Evolutionary conservation across 2,113 vertebrate genomes (phyloP).

Genomic region (Hippoglossus stenolepis): DNA sequence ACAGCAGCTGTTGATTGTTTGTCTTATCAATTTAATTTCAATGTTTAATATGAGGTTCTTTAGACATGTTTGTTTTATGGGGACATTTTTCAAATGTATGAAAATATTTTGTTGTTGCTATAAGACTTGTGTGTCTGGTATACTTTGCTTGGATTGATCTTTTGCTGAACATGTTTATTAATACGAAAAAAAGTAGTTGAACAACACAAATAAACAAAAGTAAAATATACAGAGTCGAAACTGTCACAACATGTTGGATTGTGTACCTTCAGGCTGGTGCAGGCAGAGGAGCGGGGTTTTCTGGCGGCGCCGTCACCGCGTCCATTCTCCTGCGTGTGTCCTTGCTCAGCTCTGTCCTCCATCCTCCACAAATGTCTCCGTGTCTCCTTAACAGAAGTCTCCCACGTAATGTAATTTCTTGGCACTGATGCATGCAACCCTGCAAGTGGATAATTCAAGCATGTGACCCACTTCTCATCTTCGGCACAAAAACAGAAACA

Average conservation of each 20-base stretch:
- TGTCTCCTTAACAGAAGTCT: conserved; percentile 68
- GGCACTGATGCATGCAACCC: conserved; percentile 76
- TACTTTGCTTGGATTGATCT: no score
- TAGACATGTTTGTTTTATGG: no score
- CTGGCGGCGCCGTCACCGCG: conserved; percentile 37
- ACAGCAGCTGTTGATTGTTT: neutral
- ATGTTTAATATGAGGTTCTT: no score
- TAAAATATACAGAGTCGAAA: neutral
- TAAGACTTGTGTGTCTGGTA: no score
- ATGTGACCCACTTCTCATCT: conserved; percentile 78
- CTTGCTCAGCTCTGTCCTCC: conserved; percentile 61
- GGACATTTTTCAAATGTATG: no score
- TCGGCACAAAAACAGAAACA: conserved; percentile 47
- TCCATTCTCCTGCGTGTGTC: conserved; percentile 64
- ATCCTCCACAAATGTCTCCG: conserved; percentile 66
- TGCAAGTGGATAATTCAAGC: conserved; percentile 80
- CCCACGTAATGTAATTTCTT: conserved; percentile 72
- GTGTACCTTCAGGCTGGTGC: conserved; percentile 76
- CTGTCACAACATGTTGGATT: neutral
- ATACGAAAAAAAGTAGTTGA: neutral
- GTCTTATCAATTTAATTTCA: no score
- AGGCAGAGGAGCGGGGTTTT: conserved; percentile 39
- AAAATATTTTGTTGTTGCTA: no score
- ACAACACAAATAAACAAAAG: neutral
- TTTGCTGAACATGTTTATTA: no score